Evolutionary conservation across 2,888 invertebrate species (phyloP), one percentile per base, ranked within the genome.

Genomic region (Leptogaster cylindrica): DNA sequence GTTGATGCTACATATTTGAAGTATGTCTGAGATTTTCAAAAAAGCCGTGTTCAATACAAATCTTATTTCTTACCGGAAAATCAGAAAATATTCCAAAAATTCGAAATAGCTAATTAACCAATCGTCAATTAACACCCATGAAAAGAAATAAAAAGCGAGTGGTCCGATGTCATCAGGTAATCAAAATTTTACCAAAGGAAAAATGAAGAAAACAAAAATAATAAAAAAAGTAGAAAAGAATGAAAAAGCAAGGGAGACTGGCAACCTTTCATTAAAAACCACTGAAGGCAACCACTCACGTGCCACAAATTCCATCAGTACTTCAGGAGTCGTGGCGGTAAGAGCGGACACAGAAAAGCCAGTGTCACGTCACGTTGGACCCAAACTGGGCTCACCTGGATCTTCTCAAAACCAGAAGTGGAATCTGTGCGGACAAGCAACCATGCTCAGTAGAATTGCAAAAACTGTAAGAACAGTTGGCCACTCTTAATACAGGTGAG

Each of bases 241-340:
- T 20, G n/a, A 46, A 46, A 46, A 46, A n/a, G 46, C 20, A 46
- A 12, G 12, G 18, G 46, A 20, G 23, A 7, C n/a, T 23, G 16
- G 10, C n/a, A 28, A 39, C 55, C 55, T n/a, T n/a, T n/a, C n/a
- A n/a, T n/a, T n/a, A n/a, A n/a, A n/a, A n/a, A n/a, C n/a, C n/a
- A n/a, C n/a, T 36, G 31, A 33, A 36, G 55, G 55, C 55, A 31
- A 55, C 33, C 23, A 16, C 36, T 55, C 55, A 55, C 55, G 55
- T 55, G 55, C 55, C 55, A 16, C 36, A 55, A 55, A 55, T 55
- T 55, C 55, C 55, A 23, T 55, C 55, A 55, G 31, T 33, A 33
- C 33, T 31, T 52, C 25, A 16, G 23, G 39, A 36, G 36, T 12
- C 7, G 36, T n/a, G 39, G 20, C 25, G 55, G 39, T 39, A 55